Conservation (phyloP, 2,888 invertebrate species). For the Girardia tigrina region DNA sequence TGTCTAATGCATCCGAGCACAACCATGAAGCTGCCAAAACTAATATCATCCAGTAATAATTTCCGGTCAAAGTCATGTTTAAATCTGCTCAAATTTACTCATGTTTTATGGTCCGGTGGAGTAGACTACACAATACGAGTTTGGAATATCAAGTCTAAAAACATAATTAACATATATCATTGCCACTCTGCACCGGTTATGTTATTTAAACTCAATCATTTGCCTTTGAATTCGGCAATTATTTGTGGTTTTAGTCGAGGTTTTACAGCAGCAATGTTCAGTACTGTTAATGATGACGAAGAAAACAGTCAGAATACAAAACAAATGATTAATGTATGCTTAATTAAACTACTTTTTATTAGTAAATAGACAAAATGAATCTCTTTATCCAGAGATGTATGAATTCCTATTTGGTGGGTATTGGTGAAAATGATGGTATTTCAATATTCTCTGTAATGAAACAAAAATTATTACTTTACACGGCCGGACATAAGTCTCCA, state of each 20-base stretch:
- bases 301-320: not conserved
- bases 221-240: not conserved
- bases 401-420: not conserved
- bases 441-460: not conserved
- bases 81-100: not conserved
- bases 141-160: not conserved
- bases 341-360: not conserved
- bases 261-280: slow-evolving; percentile 8
- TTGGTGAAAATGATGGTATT: slow-evolving; percentile 2
- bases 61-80: not conserved
- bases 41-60: not conserved
- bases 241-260: not conserved
- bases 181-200: not conserved
- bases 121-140: not conserved
- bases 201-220: not conserved
- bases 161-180: not conserved
- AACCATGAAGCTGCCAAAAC: not conserved
- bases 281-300: not conserved
- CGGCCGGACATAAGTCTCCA: not conserved
- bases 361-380: not conserved
- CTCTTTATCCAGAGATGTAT: not conserved
- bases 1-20: slow-evolving; percentile 3
- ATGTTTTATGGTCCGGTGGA: slow-evolving; percentile 6
- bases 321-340: not conserved
- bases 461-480: not conserved